Evolutionary conservation across 2,888 invertebrate genomes (phyloP).

Genomic region (Girardia tigrina): DNA sequence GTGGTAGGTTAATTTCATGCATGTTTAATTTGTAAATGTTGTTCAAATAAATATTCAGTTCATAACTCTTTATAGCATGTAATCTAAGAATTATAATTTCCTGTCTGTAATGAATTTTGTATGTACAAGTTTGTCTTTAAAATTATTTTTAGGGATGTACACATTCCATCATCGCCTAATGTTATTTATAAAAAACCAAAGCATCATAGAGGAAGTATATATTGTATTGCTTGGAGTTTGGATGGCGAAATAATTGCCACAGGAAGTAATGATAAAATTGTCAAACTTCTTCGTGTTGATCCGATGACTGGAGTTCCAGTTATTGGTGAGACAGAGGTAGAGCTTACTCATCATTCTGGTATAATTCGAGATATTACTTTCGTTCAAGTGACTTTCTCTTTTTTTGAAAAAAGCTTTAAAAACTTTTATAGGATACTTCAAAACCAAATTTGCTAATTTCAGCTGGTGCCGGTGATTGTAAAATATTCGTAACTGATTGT

Average conservation of each 20-base stretch:
- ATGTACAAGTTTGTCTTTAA: too few relatives aligned
- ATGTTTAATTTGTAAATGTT: background rate
- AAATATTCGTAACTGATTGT: constrained; percentile 92
- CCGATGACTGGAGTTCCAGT: constrained; percentile 39
- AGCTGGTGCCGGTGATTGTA: constrained; percentile 97
- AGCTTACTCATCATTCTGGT: constrained; percentile 90
- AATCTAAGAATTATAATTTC: too few relatives aligned
- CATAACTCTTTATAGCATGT: too few relatives aligned
- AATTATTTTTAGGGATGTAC: background rate
- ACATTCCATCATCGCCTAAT: constrained; percentile 64
- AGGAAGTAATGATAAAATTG: constrained; percentile 94
- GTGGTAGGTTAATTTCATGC: background rate
- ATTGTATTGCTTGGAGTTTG: constrained; percentile 89
- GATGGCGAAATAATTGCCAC: constrained; percentile 82
- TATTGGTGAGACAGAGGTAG: constrained; percentile 52
- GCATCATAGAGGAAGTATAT: constrained; percentile 91
- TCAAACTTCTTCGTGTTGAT: constrained; percentile 71
- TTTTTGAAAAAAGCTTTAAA: background rate
- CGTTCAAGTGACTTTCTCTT: constrained; percentile 54
- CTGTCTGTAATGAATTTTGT: too few relatives aligned
- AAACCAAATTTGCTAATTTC: constrained; percentile 76
- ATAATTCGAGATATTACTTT: constrained; percentile 91
- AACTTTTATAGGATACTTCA: background rate
- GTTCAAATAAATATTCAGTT: too few relatives aligned
- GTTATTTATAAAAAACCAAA: constrained; percentile 75